A percentile compares a stretch with the other conserved stretches of the same genome.
Conservation (phyloP, 2,113 vertebrate species). For the Saimiri boliviensis region DNA sequence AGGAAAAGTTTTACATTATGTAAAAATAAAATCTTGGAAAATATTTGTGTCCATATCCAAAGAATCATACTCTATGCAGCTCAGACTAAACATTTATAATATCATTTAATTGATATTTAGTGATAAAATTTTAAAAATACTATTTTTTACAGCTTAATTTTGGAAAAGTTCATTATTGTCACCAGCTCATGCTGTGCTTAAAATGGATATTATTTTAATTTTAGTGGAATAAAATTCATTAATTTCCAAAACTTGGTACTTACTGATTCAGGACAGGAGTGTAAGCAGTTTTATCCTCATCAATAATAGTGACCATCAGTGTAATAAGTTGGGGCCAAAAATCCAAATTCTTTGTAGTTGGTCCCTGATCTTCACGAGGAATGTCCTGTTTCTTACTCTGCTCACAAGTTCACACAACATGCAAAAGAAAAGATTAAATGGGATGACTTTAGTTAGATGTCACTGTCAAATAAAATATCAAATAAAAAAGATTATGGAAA, state of each 20-base stretch:
- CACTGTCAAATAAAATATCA: not conserved
- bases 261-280: slow-evolving; percentile 96
- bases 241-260: slow-evolving; percentile 75
- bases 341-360: slow-evolving; percentile 94
- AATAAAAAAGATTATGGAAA: not conserved
- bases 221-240: not conserved
- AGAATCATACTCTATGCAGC: not conserved
- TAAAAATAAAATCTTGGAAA: slow-evolving; percentile 14
- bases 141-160: not conserved
- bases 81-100: not conserved
- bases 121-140: not conserved
- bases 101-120: not conserved
- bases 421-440: slow-evolving; percentile 54
- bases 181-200: not conserved
- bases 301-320: slow-evolving; percentile 95
- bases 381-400: slow-evolving; percentile 93
- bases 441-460: slow-evolving; percentile 11
- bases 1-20: not conserved
- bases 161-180: not conserved
- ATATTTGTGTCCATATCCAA: not conserved
- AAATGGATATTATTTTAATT: not conserved
- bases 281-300: slow-evolving; percentile 95
- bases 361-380: slow-evolving; percentile 94
- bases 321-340: slow-evolving; percentile 98
- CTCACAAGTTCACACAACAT: slow-evolving; percentile 44